Percentiles rank a stretch among this genome's conserved stretches.
These are phyloP conservation scores for Archocentrus centrarchus DNA, from an alignment of 2,113 vertebrate species.

Conservation along the genomic window DNA sequence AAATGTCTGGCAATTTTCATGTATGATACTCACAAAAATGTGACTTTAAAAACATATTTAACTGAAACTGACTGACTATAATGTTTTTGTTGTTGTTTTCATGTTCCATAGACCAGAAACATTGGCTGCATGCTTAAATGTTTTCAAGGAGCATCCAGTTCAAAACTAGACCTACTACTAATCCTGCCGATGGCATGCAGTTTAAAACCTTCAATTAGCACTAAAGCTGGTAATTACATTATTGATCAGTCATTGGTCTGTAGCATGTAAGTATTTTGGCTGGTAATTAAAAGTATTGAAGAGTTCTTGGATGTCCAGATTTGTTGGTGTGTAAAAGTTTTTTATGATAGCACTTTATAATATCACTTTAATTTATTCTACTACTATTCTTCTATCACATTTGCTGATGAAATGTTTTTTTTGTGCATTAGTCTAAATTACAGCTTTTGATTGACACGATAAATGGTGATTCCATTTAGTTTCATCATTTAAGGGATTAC, in stretches of 20 bases:
- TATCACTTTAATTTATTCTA: background rate
- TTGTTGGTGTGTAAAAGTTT: background rate
- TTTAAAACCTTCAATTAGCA: constrained; percentile 27
- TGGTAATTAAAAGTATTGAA: constrained; percentile 20
- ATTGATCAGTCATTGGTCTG: background rate
- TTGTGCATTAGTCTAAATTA: background rate
- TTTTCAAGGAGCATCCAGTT: constrained; percentile 10
- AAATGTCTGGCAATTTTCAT: background rate
- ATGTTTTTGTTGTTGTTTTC: background rate
- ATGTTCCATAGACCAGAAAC: background rate
- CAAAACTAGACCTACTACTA: background rate
- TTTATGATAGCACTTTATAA: background rate
- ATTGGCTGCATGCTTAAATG: background rate
- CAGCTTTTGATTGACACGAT: background rate
- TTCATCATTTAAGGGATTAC: background rate
- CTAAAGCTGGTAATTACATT: constrained; percentile 30
- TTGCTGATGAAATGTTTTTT: background rate
- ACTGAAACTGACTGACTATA: background rate
- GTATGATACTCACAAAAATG: background rate
- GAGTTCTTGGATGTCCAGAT: background rate
- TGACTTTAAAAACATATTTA: background rate
- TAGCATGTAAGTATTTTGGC: constrained; percentile 26
- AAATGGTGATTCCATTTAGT: background rate
- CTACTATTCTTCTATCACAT: background rate
- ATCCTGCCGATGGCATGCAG: background rate